Evolutionary conservation across 2,797 vertebrate genomes (phyloP).

Genomic region (Limosa lapponica): DNA sequence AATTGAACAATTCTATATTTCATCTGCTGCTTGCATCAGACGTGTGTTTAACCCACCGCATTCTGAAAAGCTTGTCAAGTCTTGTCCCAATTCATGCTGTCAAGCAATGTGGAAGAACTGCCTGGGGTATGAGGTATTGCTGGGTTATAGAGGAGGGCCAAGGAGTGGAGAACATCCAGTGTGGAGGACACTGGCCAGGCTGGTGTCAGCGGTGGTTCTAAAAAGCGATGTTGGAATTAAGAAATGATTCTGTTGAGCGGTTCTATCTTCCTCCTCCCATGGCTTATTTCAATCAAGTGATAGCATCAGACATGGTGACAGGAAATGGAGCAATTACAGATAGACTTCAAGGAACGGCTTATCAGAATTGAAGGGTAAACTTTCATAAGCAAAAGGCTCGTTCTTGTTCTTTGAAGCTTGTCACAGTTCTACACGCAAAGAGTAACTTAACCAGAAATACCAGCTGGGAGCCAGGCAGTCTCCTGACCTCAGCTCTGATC

Average conservation of each 20-base stretch:
- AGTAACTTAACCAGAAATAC: conserved; percentile 29
- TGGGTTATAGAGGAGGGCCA: background rate
- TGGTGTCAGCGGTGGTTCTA: background rate
- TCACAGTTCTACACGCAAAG: background rate
- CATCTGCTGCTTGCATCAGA: conserved; percentile 4
- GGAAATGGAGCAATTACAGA: conserved; percentile 60
- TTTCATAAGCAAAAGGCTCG: background rate
- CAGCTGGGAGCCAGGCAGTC: background rate
- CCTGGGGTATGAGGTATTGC: background rate
- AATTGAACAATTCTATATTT: conserved; percentile 34
- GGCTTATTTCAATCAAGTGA: conserved; percentile 45
- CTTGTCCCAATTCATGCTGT: background rate
- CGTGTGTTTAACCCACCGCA: background rate
- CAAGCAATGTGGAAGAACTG: background rate
- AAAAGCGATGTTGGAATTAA: background rate
- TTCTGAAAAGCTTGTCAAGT: background rate
- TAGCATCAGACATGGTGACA: background rate
- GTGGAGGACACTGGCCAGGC: background rate
- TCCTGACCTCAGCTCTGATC: background rate
- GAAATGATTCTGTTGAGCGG: background rate
- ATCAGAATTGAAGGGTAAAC: conserved; percentile 27
- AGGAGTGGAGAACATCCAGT: background rate
- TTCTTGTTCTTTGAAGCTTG: conserved; percentile 28
- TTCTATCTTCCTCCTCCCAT: background rate
- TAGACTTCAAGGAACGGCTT: conserved; percentile 45